Percentiles rank a stretch among this genome's conserved stretches.
Conservation (phyloP, 2,888 invertebrate species). For the Diogma glabrata region DNA sequence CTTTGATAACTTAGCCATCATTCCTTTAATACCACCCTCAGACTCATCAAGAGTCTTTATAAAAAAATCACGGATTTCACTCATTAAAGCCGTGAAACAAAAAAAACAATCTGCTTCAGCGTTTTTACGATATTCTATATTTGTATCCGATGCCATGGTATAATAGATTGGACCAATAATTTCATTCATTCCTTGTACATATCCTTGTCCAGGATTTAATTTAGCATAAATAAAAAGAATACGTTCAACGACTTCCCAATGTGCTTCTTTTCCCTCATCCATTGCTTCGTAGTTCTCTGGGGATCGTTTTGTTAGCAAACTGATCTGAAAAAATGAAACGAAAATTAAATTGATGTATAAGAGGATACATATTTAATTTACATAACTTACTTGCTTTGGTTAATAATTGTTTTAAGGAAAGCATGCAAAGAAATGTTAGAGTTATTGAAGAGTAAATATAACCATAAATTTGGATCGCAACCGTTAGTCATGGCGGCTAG, state of each 20-base stretch:
- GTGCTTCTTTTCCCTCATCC: constrained; percentile 85
- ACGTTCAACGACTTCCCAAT: constrained; percentile 97
- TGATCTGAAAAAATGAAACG: constrained; percentile 48
- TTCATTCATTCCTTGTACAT: constrained; percentile 99
- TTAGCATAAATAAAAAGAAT: constrained; percentile 96
- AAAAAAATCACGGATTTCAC: constrained; percentile 93
- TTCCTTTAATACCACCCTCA: constrained; percentile 77
- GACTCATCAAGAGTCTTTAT: constrained; percentile 92
- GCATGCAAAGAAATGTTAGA: too few species aligned
- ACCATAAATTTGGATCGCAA: too few species aligned
- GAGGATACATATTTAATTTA: too few species aligned
- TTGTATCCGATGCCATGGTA: constrained; percentile 84
- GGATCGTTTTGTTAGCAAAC: constrained; percentile 64
- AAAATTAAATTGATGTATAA: too few species aligned
- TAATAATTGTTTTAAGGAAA: too few species aligned
- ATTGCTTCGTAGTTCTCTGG: constrained; percentile 71
- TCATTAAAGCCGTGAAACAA: constrained; percentile 97
- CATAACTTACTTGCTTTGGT: too few species aligned
- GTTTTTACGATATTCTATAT: constrained; percentile 62
- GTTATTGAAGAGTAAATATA: too few species aligned
- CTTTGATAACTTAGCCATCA: constrained; percentile 74
- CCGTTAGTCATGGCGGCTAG: too few species aligned
- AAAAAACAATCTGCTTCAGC: constrained; percentile 98
- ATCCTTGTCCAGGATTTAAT: constrained; percentile 92
- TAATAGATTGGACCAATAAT: constrained; percentile 98